Evolutionary conservation across 1,140 invertebrate species (phyloP), one percentile per base, ranked within the genome.

Genomic region (Plutomurus gul): DNA sequence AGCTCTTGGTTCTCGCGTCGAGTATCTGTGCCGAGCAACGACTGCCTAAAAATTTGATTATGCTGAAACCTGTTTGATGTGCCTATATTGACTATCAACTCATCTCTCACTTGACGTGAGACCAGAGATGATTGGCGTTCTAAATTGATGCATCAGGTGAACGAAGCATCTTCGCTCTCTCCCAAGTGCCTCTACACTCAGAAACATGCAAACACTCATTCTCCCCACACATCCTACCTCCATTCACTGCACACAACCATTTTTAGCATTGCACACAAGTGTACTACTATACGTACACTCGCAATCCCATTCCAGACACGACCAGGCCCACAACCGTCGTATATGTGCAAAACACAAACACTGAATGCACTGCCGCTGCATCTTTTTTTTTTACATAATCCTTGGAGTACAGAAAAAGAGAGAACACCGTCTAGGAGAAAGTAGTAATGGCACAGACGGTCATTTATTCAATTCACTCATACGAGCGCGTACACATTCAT

Each of bases 71-170:
- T 78, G 60, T 78, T 78, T 78, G 60, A 71, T 78, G 76, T 78
- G 60, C 51, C 33, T 75, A 39, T 77, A 77, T 77, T 77, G 76
- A 77, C 76, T 77, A 77, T 77, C 76, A 77, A 77, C 76, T 77
- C 76, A 77, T 77, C 76, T 77, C 39, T 60, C 39, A 47, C 47
- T 70, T 78, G 76, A 72, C 60, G 76, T 33, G 76, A 78, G 76
- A 65, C 16, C 18, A 30, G 60, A 43, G 77, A 79, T 79, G 77
- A 74, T 79, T 78, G 76, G 76, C 76, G 72, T 78, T 71, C 60
- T 78, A 78, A 78, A 78, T 78, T 78, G 76, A 78, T 72, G 76
- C 76, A 78, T 78, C 76, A 78, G 76, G 76, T 78, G 76, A 78
- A 77, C 56, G 56, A 13, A 77, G 36, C 20, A 40, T 72, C 70